These are phyloP conservation scores for Argyrosomus japonicus DNA, from an alignment of 2,113 vertebrate species.

Conservation along the genomic window DNA sequence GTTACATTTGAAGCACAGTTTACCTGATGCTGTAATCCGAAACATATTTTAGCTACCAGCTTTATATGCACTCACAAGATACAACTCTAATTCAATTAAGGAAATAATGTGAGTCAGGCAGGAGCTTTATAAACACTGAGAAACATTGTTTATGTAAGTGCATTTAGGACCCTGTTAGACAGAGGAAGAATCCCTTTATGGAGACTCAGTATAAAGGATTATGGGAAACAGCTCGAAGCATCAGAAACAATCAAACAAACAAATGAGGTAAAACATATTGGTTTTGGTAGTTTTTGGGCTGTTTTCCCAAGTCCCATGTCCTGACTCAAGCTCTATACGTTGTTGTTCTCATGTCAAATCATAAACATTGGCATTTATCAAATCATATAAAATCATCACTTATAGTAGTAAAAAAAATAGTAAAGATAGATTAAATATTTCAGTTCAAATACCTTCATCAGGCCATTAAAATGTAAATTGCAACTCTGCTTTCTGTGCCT, in stretches of 20 bases:
- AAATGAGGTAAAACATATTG: not conserved
- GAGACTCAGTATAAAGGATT: not conserved
- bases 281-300: not conserved
- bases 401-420: not conserved
- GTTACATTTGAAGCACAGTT: conserved; percentile 4
- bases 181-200: not conserved
- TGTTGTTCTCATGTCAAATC: not conserved
- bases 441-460: not conserved
- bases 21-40: conserved; percentile 28
- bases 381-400: no score
- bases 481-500: not conserved
- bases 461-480: not conserved
- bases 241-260: not conserved
- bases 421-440: not conserved
- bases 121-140: conserved; percentile 14
- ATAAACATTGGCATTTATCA: not conserved
- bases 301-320: not conserved
- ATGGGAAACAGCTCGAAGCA: not conserved
- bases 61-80: not conserved
- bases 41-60: conserved; percentile 17
- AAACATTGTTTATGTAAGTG: conserved; percentile 4
- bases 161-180: not conserved
- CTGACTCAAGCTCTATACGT: not conserved
- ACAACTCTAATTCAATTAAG: conserved; percentile 12
- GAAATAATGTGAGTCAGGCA: conserved; percentile 13